Conservation (phyloP, 2,888 invertebrate species). For the Rhingia rostrata region DNA sequence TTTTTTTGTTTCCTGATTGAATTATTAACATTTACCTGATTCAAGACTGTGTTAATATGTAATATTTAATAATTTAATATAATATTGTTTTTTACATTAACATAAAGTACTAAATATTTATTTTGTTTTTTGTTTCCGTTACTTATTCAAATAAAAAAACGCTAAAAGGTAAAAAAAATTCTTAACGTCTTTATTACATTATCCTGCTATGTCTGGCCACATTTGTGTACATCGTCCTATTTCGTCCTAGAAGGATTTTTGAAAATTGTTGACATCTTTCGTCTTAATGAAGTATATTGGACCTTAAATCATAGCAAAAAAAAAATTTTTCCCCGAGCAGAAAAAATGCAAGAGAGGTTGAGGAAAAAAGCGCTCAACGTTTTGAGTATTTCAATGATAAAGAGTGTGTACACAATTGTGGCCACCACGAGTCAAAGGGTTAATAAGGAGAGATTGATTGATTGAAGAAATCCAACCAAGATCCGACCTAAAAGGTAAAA, state of each 20-base stretch:
- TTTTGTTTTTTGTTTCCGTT: slow-evolving; percentile 5
- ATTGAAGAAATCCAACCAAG: too few species aligned
- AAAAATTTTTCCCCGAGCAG: background rate
- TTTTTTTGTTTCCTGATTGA: slow-evolving; percentile 3
- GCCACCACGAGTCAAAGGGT: slow-evolving; percentile 4
- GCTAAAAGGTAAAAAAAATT: background rate
- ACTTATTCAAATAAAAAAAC: background rate
- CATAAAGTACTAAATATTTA: slow-evolving; percentile 7
- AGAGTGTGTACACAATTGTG: too few species aligned
- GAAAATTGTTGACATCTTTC: background rate
- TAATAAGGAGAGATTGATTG: too few species aligned
- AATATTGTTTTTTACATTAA: too few species aligned
- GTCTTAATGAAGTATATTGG: slow-evolving; percentile 5
- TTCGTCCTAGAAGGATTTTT: slow-evolving; percentile 5
- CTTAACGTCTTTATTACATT: background rate
- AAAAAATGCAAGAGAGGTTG: slow-evolving; percentile 7
- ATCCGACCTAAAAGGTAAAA: too few species aligned
- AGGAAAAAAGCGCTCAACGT: too few species aligned
- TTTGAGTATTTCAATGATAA: too few species aligned
- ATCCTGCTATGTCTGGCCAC: slow-evolving; percentile 1
- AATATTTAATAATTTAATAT: too few species aligned
- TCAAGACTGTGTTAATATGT: too few species aligned
- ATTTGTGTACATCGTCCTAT: slow-evolving; percentile 1
- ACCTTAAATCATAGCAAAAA: slow-evolving; percentile 4
- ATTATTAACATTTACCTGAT: too few species aligned